These are phyloP conservation scores for Tubulanus polymorphus DNA, from an alignment of 2,888 invertebrate genomes.

Conservation along the genomic window DNA sequence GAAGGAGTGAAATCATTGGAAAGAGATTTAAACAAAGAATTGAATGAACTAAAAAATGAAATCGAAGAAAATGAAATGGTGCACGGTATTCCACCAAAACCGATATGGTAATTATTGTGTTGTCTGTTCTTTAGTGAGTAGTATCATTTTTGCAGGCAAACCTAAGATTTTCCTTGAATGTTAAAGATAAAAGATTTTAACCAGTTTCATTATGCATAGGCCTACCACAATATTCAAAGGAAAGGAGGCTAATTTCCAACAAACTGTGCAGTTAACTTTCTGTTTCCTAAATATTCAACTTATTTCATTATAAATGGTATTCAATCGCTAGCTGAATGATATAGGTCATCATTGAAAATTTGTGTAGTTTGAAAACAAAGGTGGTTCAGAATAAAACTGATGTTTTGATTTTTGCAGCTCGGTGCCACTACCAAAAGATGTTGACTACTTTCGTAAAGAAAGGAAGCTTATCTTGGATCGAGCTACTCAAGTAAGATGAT, in stretches of 20 bases:
- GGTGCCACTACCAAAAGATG: constrained; percentile 46
- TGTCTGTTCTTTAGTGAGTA: background rate
- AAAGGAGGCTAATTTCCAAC: too few species aligned
- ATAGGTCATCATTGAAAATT: too few species aligned
- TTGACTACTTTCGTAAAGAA: constrained; percentile 38
- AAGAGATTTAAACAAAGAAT: constrained; percentile 36
- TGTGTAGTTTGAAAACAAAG: too few species aligned
- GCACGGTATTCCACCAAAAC: constrained; percentile 31
- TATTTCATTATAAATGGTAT: too few species aligned
- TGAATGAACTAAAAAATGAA: constrained; percentile 45
- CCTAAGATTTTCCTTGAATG: too few species aligned
- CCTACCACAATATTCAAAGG: too few species aligned
- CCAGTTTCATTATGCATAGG: too few species aligned
- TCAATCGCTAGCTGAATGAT: too few species aligned
- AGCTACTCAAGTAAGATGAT: constrained; percentile 34
- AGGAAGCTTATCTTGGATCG: constrained; percentile 40
- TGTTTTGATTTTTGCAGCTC: constrained; percentile 32
- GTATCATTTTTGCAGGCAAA: too few species aligned
- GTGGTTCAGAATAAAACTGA: background rate
- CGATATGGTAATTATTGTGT: constrained; percentile 26
- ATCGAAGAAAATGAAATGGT: constrained; percentile 50
- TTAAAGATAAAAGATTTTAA: too few species aligned
- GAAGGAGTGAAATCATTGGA: constrained; percentile 46
- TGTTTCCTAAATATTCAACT: too few species aligned
- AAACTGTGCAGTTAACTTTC: too few species aligned